These are phyloP conservation scores for Rhagium mordax DNA, from an alignment of 2,888 invertebrate species.

Conservation along the genomic window DNA sequence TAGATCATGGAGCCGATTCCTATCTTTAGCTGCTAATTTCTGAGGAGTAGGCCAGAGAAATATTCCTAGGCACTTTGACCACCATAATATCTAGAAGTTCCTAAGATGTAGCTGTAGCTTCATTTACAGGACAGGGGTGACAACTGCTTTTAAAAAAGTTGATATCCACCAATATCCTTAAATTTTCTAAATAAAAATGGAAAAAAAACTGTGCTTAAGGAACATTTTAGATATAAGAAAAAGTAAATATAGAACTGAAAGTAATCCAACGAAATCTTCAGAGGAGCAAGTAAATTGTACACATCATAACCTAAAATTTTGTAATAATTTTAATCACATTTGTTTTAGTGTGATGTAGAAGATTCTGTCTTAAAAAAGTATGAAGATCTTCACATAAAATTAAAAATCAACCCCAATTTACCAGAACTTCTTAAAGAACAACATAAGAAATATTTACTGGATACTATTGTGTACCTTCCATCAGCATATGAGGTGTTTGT, in stretches of 20 bases:
- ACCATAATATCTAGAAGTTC: too few relatives aligned
- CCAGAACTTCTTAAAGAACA: slow-evolving; percentile 76
- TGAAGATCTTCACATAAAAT: slow-evolving; percentile 70
- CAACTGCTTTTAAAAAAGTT: neutral
- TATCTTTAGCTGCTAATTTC: too few relatives aligned
- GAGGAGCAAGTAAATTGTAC: slow-evolving; percentile 74
- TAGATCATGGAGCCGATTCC: too few relatives aligned
- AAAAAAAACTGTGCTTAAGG: slow-evolving; percentile 45
- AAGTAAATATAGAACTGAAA: slow-evolving; percentile 76
- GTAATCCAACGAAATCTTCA: slow-evolving; percentile 73
- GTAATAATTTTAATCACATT: slow-evolving; percentile 39
- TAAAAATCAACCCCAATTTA: slow-evolving; percentile 73
- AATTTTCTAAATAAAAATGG: slow-evolving; percentile 38
- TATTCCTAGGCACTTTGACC: too few relatives aligned
- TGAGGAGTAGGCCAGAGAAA: too few relatives aligned
- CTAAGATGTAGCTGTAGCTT: too few relatives aligned
- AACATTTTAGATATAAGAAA: slow-evolving; percentile 62
- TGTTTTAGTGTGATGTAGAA: slow-evolving; percentile 74
- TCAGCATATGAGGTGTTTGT: slow-evolving; percentile 72
- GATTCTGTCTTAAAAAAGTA: slow-evolving; percentile 72
- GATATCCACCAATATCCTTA: neutral
- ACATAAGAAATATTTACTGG: slow-evolving; percentile 79
- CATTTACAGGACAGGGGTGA: too few relatives aligned
- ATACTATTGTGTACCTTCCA: slow-evolving; percentile 79
- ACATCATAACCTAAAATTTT: slow-evolving; percentile 36